Conservation (phyloP, 2,888 invertebrate species). For the Ecliptopera silaceata region DNA sequence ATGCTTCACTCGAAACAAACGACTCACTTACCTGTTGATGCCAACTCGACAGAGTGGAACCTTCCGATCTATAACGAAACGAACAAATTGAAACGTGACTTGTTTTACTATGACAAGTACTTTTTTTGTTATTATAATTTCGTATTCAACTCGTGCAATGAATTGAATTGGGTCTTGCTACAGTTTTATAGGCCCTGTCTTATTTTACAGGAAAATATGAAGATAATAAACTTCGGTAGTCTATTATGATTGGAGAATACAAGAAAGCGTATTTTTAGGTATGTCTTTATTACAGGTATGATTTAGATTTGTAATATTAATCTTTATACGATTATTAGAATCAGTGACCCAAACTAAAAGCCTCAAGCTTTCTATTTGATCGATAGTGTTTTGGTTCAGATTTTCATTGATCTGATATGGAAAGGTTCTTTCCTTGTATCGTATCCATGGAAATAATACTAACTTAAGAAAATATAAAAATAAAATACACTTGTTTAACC, state of each 20-base stretch:
- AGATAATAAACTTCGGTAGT: constrained; percentile 33
- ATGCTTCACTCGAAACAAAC: constrained; percentile 68
- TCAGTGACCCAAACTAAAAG: not conserved
- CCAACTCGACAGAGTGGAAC: constrained; percentile 52
- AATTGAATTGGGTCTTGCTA: constrained; percentile 48
- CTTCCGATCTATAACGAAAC: constrained; percentile 50
- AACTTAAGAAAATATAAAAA: no score
- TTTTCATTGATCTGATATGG: no score
- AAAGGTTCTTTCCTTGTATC: no score
- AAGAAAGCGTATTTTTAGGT: constrained; percentile 2
- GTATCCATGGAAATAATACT: no score
- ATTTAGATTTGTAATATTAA: constrained; percentile 3
- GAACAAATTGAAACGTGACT: constrained; percentile 57
- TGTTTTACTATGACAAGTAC: constrained; percentile 51
- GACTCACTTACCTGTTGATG: constrained; percentile 77
- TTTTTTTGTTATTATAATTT: constrained; percentile 57
- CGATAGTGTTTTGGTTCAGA: no score
- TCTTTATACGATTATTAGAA: not conserved
- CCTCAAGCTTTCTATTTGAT: not conserved
- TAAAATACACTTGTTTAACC: no score
- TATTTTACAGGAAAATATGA: constrained; percentile 40
- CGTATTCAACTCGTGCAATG: constrained; percentile 40
- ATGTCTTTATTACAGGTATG: not conserved
- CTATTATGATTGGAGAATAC: constrained; percentile 10
- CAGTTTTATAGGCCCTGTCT: constrained; percentile 34